Percentiles rank a stretch among this genome's conserved stretches.
These are phyloP conservation scores for Ardeotis arabs DNA, from an alignment of 2,113 vertebrate species.

Conservation along the genomic window DNA sequence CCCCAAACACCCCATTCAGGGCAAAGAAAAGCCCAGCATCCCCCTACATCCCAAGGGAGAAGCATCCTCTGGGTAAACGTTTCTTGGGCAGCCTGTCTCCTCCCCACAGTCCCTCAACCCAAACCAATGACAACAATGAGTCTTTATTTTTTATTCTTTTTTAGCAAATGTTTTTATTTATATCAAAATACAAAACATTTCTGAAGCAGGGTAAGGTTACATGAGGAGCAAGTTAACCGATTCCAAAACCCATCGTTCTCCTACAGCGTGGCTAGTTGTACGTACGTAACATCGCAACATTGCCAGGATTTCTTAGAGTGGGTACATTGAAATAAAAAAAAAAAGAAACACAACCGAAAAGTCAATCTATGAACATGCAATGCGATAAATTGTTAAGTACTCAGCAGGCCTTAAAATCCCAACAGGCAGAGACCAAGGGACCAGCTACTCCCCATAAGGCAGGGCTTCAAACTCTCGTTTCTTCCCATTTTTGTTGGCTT, in stretches of 20 bases:
- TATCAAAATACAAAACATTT: constrained; percentile 88
- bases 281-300: constrained; percentile 64
- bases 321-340: constrained; percentile 24
- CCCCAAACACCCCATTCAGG: neutral
- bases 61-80: neutral
- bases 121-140: accelerated
- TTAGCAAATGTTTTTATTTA: constrained; percentile 84
- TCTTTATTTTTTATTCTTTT: constrained; percentile 15
- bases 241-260: constrained; percentile 68
- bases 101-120: neutral
- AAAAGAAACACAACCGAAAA: neutral
- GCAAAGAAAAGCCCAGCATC: neutral
- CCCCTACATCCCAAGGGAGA: neutral
- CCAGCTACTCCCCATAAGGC: constrained; percentile 51
- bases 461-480: constrained; percentile 43
- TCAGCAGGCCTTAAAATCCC: constrained; percentile 76
- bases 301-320: constrained; percentile 62
- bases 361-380: constrained; percentile 72
- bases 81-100: neutral
- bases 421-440: constrained; percentile 64
- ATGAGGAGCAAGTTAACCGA: constrained; percentile 75
- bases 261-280: constrained; percentile 61
- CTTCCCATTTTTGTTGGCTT: constrained; percentile 10
- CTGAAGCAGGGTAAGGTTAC: constrained; percentile 83
- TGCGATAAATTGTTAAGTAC: constrained; percentile 64